Percentiles rank a stretch among this genome's conserved stretches.
These are phyloP conservation scores for Thymelicus sylvestris DNA, from an alignment of 2,888 invertebrate species.

Conservation along the genomic window DNA sequence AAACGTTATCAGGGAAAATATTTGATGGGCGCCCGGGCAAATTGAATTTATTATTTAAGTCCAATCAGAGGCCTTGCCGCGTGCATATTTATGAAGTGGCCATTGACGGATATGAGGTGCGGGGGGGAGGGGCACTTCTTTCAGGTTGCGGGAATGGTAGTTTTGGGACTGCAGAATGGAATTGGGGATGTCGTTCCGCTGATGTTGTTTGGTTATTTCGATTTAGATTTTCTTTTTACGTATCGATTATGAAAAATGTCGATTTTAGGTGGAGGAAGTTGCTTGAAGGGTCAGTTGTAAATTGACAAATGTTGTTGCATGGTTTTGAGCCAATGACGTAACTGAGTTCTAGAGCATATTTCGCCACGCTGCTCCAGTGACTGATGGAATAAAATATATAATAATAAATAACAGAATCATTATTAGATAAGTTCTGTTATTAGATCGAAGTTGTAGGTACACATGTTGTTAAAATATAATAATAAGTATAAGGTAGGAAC, in stretches of 20 bases:
- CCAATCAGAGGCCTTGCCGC: slow-evolving; percentile 63
- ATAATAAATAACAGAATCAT: too few relatives aligned
- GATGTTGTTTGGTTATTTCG: slow-evolving; percentile 15
- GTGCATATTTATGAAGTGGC: slow-evolving; percentile 54
- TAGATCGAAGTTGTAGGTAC: too few relatives aligned
- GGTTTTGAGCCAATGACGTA: too few relatives aligned
- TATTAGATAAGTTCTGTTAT: too few relatives aligned
- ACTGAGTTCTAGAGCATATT: too few relatives aligned
- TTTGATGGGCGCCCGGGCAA: slow-evolving; percentile 74
- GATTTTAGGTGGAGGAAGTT: neutral
- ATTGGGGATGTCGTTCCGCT: slow-evolving; percentile 24
- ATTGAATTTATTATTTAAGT: slow-evolving; percentile 82
- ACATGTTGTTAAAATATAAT: too few relatives aligned
- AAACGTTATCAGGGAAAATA: slow-evolving; percentile 76
- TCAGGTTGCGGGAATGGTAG: slow-evolving; percentile 39
- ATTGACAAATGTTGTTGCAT: too few relatives aligned
- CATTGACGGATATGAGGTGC: slow-evolving; percentile 43
- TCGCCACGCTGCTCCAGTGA: too few relatives aligned
- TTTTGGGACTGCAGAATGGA: slow-evolving; percentile 39
- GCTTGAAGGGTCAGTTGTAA: too few relatives aligned
- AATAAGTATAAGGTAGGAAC: neutral
- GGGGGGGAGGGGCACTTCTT: slow-evolving; percentile 11
- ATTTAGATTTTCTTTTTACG: neutral
- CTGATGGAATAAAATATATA: too few relatives aligned
- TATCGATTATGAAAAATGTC: neutral